These are phyloP conservation scores for Mesorhabditis sp. DNA, from an alignment of 2,888 invertebrate genomes.

Conservation along the genomic window DNA sequence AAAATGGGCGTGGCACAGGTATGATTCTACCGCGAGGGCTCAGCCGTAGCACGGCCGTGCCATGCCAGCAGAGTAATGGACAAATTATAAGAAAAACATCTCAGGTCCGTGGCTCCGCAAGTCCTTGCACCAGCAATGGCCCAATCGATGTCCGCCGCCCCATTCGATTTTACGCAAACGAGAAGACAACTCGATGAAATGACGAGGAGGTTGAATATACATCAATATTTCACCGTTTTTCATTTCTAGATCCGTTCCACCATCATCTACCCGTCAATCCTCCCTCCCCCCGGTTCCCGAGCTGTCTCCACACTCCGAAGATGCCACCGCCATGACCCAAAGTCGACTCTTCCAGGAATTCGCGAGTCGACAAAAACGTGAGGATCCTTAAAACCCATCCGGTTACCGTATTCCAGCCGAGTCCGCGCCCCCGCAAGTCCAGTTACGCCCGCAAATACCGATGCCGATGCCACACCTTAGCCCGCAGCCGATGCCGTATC, in stretches of 20 bases:
- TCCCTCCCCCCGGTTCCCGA: slow-evolving; percentile 48
- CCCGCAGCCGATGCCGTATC: no score
- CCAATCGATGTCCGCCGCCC: slow-evolving; percentile 28
- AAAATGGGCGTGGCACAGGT: no score
- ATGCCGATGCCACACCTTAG: no score
- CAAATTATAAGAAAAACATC: not conserved
- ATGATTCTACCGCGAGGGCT: no score
- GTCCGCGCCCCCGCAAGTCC: not conserved
- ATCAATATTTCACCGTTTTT: not conserved
- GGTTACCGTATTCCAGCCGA: slow-evolving; percentile 7
- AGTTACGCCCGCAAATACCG: no score
- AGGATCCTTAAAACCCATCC: slow-evolving; percentile 12
- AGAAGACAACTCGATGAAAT: slow-evolving; percentile 39
- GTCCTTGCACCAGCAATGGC: slow-evolving; percentile 33
- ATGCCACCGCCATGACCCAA: slow-evolving; percentile 44
- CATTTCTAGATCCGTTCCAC: slow-evolving; percentile 29
- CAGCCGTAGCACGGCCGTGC: no score
- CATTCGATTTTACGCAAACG: slow-evolving; percentile 27
- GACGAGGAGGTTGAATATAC: slow-evolving; percentile 24
- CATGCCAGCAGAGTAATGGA: no score
- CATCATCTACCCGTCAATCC: slow-evolving; percentile 23
- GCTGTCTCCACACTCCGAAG: slow-evolving; percentile 34
- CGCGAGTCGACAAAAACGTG: slow-evolving; percentile 18
- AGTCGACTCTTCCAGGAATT: slow-evolving; percentile 53
- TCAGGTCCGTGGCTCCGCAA: slow-evolving; percentile 32